Percentiles rank a stretch among this genome's conserved stretches.
phyloP scores from a whole-genome alignment of 1,140 invertebrate genomes.

The Heliothis virescens region DNA sequence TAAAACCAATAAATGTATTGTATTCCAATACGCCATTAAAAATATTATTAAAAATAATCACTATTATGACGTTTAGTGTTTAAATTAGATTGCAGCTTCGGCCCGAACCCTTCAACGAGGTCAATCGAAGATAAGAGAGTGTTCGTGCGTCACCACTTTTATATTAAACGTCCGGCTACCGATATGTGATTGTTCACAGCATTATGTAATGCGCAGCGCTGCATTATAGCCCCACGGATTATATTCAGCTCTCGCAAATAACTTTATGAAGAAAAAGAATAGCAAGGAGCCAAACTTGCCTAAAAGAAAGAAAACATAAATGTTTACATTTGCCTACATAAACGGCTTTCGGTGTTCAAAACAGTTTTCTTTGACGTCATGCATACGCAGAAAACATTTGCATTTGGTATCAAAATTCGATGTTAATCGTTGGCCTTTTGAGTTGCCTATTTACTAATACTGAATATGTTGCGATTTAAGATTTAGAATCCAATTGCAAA shows the following conservation, averaged over 20 bases:
- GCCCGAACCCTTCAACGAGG: conserved; percentile 71
- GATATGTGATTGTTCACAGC: conserved; percentile 44
- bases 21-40: background rate
- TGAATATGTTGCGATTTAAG: background rate
- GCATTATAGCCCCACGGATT: background rate
- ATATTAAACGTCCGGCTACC: conserved; percentile 49
- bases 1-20: background rate
- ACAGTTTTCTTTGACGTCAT: conserved; percentile 68
- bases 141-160: conserved; percentile 72
- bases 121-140: conserved; percentile 76
- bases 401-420: conserved; percentile 41
- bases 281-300: conserved; percentile 35
- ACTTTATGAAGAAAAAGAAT: conserved; percentile 12
- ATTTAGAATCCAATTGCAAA: too few species aligned
- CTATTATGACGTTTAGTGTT: conserved; percentile 41
- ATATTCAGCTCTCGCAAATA: conserved; percentile 19
- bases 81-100: conserved; percentile 54
- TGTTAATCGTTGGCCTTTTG: conserved; percentile 46
- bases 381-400: conserved; percentile 51
- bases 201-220: conserved; percentile 39
- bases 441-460: conserved; percentile 8
- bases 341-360: conserved; percentile 61
- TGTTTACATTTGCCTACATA: conserved; percentile 64
- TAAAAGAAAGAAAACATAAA: conserved; percentile 56
- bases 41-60: conserved; percentile 31